phyloP scores from a whole-genome alignment of 2,888 invertebrate species.

The Micropterix aruncella region DNA sequence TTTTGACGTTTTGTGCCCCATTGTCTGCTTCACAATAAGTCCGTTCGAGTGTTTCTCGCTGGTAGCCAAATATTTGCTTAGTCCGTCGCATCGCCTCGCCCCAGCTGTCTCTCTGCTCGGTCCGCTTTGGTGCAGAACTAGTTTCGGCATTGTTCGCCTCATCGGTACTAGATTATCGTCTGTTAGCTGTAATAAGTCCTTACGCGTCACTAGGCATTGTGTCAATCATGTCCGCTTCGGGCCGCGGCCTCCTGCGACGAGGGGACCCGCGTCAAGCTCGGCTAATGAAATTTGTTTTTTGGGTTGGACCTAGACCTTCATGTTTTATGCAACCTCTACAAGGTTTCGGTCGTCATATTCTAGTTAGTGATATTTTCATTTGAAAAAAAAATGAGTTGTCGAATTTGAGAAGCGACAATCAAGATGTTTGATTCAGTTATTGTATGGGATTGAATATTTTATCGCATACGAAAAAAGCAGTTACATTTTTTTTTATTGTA shows the following conservation, averaged over 20 bases:
- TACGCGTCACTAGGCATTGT: neutral
- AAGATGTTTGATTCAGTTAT: too few species aligned
- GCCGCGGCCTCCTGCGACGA: neutral
- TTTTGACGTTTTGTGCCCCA: neutral
- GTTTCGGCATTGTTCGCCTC: neutral
- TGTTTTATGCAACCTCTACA: neutral
- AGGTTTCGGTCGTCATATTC: too few species aligned
- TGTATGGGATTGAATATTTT: too few species aligned
- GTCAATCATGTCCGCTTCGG: neutral
- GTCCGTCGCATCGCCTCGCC: neutral
- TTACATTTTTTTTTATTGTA: too few species aligned
- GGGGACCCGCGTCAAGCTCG: neutral
- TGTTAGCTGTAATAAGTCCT: neutral
- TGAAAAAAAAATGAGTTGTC: too few species aligned
- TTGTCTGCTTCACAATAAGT: neutral
- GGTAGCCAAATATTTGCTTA: neutral
- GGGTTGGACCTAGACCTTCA: neutral
- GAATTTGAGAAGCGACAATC: too few species aligned
- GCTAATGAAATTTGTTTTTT: neutral
- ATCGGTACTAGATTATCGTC: neutral
- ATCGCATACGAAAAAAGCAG: too few species aligned
- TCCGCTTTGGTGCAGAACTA: neutral
- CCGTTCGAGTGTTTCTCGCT: neutral
- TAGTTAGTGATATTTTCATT: too few species aligned
- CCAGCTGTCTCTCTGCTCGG: neutral